A percentile compares a stretch with the other conserved stretches of the same genome.
Conservation (phyloP, 2,113 vertebrate genomes). For the Himantopus leucocephalus region DNA sequence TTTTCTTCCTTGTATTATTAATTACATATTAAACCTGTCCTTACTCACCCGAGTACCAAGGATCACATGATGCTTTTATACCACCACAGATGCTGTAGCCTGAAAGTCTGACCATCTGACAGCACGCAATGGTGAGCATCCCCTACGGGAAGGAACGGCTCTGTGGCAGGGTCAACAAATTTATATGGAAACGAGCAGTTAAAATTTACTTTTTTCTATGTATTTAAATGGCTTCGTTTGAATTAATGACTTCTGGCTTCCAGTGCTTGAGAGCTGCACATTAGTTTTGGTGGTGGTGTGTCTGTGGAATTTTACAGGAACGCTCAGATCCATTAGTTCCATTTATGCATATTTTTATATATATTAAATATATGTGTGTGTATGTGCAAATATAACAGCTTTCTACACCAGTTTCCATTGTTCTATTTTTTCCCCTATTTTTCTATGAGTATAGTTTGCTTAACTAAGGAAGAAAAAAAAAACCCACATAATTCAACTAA, state of each 20-base stretch:
- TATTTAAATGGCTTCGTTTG: neutral
- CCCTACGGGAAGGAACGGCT: neutral
- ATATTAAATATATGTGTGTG: neutral
- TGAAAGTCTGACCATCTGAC: neutral
- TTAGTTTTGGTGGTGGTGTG: neutral
- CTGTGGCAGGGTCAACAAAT: neutral
- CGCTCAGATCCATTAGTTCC: neutral
- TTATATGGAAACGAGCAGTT: neutral
- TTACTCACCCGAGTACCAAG: neutral
- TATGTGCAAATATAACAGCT: neutral
- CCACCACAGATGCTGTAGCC: neutral
- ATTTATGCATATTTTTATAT: neutral
- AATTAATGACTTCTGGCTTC: neutral
- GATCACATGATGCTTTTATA: neutral
- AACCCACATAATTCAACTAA: neutral
- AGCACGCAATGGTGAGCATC: accelerated
- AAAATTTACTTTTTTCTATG: neutral
- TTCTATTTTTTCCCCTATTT: neutral
- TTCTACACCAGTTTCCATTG: neutral
- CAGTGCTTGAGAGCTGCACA: neutral
- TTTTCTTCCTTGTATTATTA: neutral
- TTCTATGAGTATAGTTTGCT: neutral
- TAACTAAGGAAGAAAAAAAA: neutral
- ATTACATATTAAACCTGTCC: neutral
- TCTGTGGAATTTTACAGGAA: neutral